Evolutionary conservation across 2,113 vertebrate species (phyloP).

Genomic region (Chionis minor): DNA sequence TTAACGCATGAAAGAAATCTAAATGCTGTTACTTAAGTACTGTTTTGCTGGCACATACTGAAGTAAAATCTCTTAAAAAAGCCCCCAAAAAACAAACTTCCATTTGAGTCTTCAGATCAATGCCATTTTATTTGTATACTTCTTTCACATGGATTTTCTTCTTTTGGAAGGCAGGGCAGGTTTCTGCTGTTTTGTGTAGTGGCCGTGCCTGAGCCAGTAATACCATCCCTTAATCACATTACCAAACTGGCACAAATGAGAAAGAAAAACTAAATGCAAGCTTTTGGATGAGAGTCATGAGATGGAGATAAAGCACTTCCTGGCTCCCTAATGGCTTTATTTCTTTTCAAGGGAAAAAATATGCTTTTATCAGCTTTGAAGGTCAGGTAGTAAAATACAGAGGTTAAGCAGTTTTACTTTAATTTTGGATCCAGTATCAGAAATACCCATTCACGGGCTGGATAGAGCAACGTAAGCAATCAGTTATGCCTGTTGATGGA

Average conservation of each 20-base stretch:
- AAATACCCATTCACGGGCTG: neutral
- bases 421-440: neutral
- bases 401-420: constrained; percentile 38
- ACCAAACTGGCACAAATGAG: neutral
- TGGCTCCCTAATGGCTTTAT: constrained; percentile 3
- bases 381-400: constrained; percentile 15
- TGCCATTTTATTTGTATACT: neutral
- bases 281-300: constrained; percentile 13
- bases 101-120: neutral
- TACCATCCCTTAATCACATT: neutral
- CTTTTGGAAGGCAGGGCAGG: neutral
- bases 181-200: neutral
- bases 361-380: constrained; percentile 44
- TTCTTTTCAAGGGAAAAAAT: constrained; percentile 24
- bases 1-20: neutral
- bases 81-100: neutral
- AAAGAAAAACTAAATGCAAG: neutral
- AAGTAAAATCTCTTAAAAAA: neutral
- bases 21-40: neutral
- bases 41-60: fast-evolving
- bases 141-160: neutral
- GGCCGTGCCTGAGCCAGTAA: neutral
- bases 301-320: constrained; percentile 41
- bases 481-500: neutral
- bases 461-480: neutral